Evolutionary conservation across 2,888 invertebrate species (phyloP).

Genomic region (Odontocerum albicorne): DNA sequence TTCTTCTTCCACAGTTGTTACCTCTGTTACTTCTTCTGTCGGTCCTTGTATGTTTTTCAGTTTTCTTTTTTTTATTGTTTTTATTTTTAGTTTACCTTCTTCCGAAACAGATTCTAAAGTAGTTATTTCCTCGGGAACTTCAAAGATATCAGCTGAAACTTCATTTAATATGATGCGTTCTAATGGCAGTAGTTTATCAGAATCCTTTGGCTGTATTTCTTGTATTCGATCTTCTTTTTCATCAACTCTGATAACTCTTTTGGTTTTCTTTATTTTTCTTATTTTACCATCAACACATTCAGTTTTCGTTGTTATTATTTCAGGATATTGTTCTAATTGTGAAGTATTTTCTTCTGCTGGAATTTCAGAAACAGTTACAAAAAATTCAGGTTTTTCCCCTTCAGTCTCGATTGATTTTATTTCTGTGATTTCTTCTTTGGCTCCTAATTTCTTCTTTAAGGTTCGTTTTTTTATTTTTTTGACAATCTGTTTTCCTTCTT

Average conservation of each 20-base stretch:
- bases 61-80: slow-evolving; percentile 40
- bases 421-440: slow-evolving; percentile 44
- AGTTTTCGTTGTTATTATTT: no score
- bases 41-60: slow-evolving; percentile 44
- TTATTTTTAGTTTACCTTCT: slow-evolving; percentile 44
- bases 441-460: slow-evolving; percentile 49
- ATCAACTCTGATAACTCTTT: slow-evolving; percentile 28
- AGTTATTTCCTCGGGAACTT: slow-evolving; percentile 38
- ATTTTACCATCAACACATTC: no score
- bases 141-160: no score
- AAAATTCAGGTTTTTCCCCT: slow-evolving; percentile 34
- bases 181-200: no score
- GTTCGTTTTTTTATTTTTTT: slow-evolving; percentile 45
- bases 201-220: no score
- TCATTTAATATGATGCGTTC: no score
- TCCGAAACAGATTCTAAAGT: slow-evolving; percentile 40
- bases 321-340: no score
- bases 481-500: slow-evolving; percentile 41
- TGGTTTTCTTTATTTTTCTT: no score
- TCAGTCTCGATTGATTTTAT: slow-evolving; percentile 36
- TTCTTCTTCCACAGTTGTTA: slow-evolving; percentile 41
- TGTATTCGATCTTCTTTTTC: slow-evolving; percentile 19
- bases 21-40: slow-evolving; percentile 43
- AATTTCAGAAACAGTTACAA: neutral
- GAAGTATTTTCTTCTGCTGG: no score